Evolutionary conservation across 2,797 vertebrate species (phyloP), one percentile per base, ranked within the genome.

Genomic region (Rhynchonycteris naso): DNA sequence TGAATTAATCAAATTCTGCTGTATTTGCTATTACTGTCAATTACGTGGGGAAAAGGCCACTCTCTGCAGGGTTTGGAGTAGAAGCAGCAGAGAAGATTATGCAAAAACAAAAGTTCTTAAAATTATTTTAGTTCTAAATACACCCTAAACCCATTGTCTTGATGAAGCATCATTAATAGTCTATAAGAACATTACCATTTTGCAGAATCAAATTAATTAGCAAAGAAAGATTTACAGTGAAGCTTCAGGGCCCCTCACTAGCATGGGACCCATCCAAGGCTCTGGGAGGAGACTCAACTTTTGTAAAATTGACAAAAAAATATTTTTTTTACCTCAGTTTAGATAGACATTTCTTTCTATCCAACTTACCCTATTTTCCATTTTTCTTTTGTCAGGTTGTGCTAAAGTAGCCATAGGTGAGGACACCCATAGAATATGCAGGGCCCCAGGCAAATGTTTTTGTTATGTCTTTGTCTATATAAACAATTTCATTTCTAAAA

Each of bases 1-100:
- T 96, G 93, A 93, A 96, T 97, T 94, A 96, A 97, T 97, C 96
- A 97, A 89, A 96, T 93, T 92, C 95, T 72, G 74, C 93, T 88
- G 71, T 91, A 96, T 92, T 97, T 96, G 86, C 76, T 94, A 82
- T 96, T 85, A 95, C 95, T 96, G 63, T 83, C 94, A 93, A 11
- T 28, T 87, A 22, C 63, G 88, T 88, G 33, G 33, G 1, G 28
- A 50, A 30, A 33, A 59, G 78, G 69, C 90, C 65, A 47, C 84
- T 83, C 87, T 90, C 95, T 68, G 75, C 95, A 84, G 95, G 90
- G 65, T 96, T 65, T 94, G 47, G 33, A 96, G 92, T 58, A 95
- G 82, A 35, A 89, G 61, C 50, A 91, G 75, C 79, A 93, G n/a
- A 86, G 15, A 66, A 1, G 9, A 86, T 79, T 94, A 63, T 28